Evolutionary conservation across 2,113 vertebrate genomes (phyloP), one percentile per base, ranked within the genome.

Genomic region (Nematolebias whitei): DNA sequence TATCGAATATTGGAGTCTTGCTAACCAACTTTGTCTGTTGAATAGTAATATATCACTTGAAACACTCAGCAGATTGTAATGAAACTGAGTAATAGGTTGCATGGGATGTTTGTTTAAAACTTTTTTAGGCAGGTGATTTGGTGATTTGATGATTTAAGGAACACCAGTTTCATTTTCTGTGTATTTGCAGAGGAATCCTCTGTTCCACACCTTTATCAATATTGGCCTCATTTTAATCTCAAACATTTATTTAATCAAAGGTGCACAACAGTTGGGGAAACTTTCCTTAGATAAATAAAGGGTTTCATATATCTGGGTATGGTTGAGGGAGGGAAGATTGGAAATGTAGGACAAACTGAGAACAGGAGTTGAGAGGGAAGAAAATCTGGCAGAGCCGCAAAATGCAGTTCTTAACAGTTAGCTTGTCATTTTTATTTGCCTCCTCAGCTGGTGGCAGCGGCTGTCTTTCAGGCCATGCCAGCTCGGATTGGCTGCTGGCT

Each of bases 371-470:
- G 5, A 35, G 61, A 29, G 44, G 45, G 51, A 18, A 18, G 61
- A 59, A 66, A 65, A 26, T 47, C 82, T 88, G 88, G 88, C 84
- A 78, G 23, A 52, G 52, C 55, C 71, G 78, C 85, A 85, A 88
- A 44, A 88, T 82, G 90, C 90, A 87, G 89, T 89, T 88, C 90
- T 86, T 92, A 90, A 92, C 89, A 89, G 88, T 92, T 89, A 89
- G 87, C 89, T 90, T 93, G 92, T 93, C 90, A 90, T 93, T 91
- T 92, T 92, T 91, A 93, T 92, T 90, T 89, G 87, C 84, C 84
- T 90, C 90, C 80, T 93, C 89, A 85, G 87, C 88, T 83, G 86
- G 86, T 89, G 89, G 83, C 87, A 88, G 85, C 58, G 66, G 76
- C 84, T 20, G 82, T 85, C 90, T 90, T 93, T 89, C 79, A 92